A percentile compares a stretch with the other conserved stretches of the same genome.
These are phyloP conservation scores for Lycia hirtaria DNA, from an alignment of 2,888 invertebrate species.

Conservation along the genomic window DNA sequence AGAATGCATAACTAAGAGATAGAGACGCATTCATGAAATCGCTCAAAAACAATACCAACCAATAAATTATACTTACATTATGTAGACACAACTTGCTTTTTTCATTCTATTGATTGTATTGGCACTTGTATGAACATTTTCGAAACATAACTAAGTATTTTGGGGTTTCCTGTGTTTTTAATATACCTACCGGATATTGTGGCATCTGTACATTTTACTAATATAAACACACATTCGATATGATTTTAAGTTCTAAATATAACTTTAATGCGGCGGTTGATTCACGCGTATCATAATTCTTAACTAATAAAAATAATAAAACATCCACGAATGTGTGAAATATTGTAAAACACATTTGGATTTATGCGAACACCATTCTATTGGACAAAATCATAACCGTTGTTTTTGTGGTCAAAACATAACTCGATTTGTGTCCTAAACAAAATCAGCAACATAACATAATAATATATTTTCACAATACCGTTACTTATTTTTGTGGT, in stretches of 20 bases:
- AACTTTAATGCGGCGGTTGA: conserved; percentile 29
- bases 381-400: conserved; percentile 1
- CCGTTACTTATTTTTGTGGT: too few relatives aligned
- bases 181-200: conserved; percentile 24
- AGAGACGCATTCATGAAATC: too few relatives aligned
- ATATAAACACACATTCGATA: conserved; percentile 29
- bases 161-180: conserved; percentile 13
- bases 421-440: conserved; percentile 2
- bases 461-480: too few relatives aligned
- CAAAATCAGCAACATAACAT: conserved; percentile 12
- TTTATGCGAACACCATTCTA: conserved; percentile 38
- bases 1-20: too few relatives aligned
- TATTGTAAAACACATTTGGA: conserved; percentile 18
- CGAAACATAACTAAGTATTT: conserved; percentile 6
- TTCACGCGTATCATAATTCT: conserved; percentile 33
- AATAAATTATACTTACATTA: too few relatives aligned
- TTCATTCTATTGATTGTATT: too few relatives aligned
- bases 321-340: conserved; percentile 26
- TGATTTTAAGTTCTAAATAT: conserved; percentile 30
- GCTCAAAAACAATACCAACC: too few relatives aligned
- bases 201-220: conserved; percentile 22
- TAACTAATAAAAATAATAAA: conserved; percentile 30
- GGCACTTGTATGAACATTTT: background rate
- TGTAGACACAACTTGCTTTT: too few relatives aligned
- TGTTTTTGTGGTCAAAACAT: conserved; percentile 18